Evolutionary conservation across 2,113 vertebrate species (phyloP).

Genomic region (Scomber japonicus): DNA sequence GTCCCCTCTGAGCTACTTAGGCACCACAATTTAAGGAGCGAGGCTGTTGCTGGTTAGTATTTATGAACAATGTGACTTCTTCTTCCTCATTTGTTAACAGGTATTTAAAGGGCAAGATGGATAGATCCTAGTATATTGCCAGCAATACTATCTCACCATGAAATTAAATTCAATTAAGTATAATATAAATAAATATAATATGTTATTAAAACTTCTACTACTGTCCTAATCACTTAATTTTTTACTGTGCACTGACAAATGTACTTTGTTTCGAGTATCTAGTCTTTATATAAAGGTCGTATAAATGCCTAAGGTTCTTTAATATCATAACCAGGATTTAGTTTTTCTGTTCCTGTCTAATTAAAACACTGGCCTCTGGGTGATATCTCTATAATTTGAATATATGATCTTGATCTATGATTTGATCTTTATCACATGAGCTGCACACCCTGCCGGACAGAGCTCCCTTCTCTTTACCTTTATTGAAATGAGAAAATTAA

Average conservation of each 20-base stretch:
- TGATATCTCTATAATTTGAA: neutral
- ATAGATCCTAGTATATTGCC: no score
- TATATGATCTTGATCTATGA: neutral
- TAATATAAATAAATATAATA: no score
- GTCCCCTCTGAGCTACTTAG: no score
- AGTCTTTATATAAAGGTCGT: neutral
- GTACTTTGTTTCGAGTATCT: neutral
- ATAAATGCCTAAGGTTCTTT: neutral
- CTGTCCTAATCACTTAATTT: no score
- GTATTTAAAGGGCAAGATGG: no score
- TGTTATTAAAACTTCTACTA: no score
- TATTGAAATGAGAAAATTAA: constrained; percentile 40
- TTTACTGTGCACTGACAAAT: neutral
- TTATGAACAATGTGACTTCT: neutral
- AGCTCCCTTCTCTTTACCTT: neutral
- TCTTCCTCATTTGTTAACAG: no score
- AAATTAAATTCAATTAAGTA: no score
- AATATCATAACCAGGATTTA: neutral
- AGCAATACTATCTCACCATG: no score
- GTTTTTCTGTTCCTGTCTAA: neutral
- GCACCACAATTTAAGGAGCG: neutral
- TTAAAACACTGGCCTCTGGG: neutral
- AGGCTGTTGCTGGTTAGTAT: neutral
- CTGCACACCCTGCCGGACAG: neutral
- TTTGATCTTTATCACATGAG: constrained; percentile 16